phyloP scores from a whole-genome alignment of 2,888 invertebrate species.

The Lasioglossum zephyrum region DNA sequence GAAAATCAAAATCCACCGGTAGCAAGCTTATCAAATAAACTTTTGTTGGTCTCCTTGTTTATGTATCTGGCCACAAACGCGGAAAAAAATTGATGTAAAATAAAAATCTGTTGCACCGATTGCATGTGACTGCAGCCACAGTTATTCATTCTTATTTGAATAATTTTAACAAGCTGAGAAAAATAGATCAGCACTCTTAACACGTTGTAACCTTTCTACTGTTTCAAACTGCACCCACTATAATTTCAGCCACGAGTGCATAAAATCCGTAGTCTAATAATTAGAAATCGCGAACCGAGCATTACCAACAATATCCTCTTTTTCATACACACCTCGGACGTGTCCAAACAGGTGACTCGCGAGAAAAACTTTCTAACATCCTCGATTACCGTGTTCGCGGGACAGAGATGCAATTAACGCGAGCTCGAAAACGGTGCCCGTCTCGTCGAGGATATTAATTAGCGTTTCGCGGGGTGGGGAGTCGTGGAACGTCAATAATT shows the following conservation, averaged over 20 bases:
- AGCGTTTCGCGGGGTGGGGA: not conserved
- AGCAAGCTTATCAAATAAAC: not conserved
- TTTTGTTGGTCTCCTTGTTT: not conserved
- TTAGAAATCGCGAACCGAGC: not conserved
- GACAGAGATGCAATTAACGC: conserved; percentile 11
- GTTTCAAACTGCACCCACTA: too few species aligned
- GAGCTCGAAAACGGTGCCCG: not conserved
- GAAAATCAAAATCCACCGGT: not conserved
- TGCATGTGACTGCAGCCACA: too few species aligned
- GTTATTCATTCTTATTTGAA: too few species aligned
- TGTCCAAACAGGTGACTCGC: not conserved
- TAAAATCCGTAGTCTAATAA: not conserved
- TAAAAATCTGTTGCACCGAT: too few species aligned
- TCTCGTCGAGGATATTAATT: not conserved
- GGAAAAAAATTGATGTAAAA: not conserved
- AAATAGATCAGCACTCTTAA: too few species aligned
- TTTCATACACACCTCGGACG: not conserved
- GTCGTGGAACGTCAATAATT: conserved; percentile 33
- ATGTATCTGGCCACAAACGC: not conserved
- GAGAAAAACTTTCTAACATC: not conserved
- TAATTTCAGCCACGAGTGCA: too few species aligned
- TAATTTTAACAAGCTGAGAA: too few species aligned
- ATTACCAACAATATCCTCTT: not conserved
- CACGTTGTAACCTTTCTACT: too few species aligned
- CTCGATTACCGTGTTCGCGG: not conserved